These are phyloP conservation scores for Ptilonorhynchus violaceus DNA, from an alignment of 2,113 vertebrate genomes.

Conservation along the genomic window DNA sequence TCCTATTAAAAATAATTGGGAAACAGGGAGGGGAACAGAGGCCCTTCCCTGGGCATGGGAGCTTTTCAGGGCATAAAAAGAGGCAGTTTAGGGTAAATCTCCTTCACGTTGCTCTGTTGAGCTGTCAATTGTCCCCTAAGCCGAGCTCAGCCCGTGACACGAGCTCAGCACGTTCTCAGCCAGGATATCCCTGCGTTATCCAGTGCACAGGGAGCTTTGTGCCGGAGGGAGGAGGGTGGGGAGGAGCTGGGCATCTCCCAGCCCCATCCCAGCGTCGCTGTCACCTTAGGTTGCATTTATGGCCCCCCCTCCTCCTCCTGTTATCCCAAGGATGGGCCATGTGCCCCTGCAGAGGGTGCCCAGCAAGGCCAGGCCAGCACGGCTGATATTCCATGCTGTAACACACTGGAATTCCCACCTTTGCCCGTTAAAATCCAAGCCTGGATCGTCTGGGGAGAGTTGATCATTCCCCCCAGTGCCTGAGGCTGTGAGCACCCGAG, in stretches of 20 bases:
- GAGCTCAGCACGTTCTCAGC: not conserved
- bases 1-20: not conserved
- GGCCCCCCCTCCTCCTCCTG: not conserved
- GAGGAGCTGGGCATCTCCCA: not conserved
- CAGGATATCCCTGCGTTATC: rapidly evolving
- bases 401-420: rapidly evolving
- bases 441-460: not conserved
- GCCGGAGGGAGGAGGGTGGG: not conserved
- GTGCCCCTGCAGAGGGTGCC: not conserved
- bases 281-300: rapidly evolving
- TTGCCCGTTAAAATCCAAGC: not conserved
- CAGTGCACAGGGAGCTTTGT: rapidly evolving
- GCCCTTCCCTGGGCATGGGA: rapidly evolving
- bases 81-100: not conserved
- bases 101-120: rapidly evolving
- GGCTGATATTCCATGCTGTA: rapidly evolving
- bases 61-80: not conserved
- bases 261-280: not conserved
- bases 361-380: rapidly evolving
- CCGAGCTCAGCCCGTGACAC: not conserved
- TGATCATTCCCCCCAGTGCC: not conserved
- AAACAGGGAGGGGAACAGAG: rapidly evolving
- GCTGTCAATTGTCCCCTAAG: rapidly evolving
- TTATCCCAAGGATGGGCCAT: rapidly evolving
- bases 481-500: rapidly evolving